phyloP scores from a whole-genome alignment of 2,888 invertebrate genomes.

The Pandemis heparana region DNA sequence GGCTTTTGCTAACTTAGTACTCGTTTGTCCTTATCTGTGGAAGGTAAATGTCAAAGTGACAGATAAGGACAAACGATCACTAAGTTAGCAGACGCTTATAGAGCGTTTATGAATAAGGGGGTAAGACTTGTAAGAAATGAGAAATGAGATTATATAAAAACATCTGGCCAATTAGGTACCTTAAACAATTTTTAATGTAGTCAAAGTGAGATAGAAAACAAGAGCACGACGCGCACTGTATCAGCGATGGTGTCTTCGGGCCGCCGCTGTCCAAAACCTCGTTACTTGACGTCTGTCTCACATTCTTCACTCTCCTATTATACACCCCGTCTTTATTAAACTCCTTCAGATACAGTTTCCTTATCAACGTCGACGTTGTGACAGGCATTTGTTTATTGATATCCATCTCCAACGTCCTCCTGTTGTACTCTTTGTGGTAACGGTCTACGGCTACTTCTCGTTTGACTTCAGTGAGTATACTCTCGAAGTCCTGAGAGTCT shows the following conservation, averaged over 20 bases:
- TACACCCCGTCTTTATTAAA: conserved; percentile 14
- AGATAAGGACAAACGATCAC: too few species aligned
- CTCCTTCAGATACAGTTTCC: conserved; percentile 39
- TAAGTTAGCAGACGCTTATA: too few species aligned
- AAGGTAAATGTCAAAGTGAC: too few species aligned
- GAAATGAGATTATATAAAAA: too few species aligned
- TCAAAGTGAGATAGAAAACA: conserved; percentile 43
- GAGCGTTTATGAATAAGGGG: too few species aligned
- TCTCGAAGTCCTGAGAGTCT: conserved; percentile 61
- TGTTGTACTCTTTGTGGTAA: conserved; percentile 44
- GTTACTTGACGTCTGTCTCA: conserved; percentile 43
- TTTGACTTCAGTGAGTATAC: conserved; percentile 70
- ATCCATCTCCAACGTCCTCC: conserved; percentile 18
- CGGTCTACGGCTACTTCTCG: conserved; percentile 68
- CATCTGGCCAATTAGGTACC: conserved; percentile 39
- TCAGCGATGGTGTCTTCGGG: conserved; percentile 52
- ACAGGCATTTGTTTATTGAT: conserved; percentile 40
- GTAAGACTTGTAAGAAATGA: too few species aligned
- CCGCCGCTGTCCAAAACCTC: conserved; percentile 51
- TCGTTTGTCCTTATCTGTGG: too few species aligned
- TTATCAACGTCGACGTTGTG: conserved; percentile 34
- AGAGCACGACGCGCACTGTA: conserved; percentile 48
- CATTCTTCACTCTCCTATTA: conserved; percentile 56
- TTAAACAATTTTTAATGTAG: conserved; percentile 34
- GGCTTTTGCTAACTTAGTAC: too few species aligned